Percentiles rank a stretch among this genome's conserved stretches.
phyloP scores from a whole-genome alignment of 2,797 vertebrate species.

The Malacoctenus gilli region DNA sequence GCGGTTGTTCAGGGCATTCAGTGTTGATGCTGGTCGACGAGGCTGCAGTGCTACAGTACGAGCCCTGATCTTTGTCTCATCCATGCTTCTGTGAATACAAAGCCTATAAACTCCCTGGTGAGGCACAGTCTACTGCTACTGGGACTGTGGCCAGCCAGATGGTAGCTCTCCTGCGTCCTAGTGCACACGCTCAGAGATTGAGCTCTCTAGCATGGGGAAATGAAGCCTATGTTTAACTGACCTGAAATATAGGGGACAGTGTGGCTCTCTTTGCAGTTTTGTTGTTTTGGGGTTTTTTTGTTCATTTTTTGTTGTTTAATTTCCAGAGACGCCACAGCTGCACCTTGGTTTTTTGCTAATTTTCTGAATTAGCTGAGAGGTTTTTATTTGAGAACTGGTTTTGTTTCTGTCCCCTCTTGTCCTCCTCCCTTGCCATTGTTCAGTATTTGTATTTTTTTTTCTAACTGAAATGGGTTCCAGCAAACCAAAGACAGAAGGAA shows the following conservation, averaged over 20 bases:
- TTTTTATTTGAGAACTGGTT: constrained; percentile 60
- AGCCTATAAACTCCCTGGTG: constrained; percentile 83
- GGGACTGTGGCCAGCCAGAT: constrained; percentile 69
- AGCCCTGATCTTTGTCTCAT: constrained; percentile 81
- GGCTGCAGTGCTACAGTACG: constrained; percentile 71
- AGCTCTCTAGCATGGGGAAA: constrained; percentile 79
- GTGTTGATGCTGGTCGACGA: constrained; percentile 71
- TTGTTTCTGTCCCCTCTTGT: constrained; percentile 64
- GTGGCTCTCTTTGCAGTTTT: constrained; percentile 68
- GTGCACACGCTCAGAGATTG: constrained; percentile 82
- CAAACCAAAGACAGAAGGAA: constrained; percentile 83
- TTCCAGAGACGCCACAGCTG: constrained; percentile 67
- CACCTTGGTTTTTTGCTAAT: constrained; percentile 74
- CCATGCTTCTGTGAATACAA: constrained; percentile 85
- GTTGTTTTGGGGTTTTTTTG: too few species aligned
- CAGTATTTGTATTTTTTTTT: constrained; percentile 59
- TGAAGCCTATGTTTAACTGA: constrained; percentile 79
- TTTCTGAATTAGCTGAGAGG: constrained; percentile 78
- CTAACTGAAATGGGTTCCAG: constrained; percentile 70
- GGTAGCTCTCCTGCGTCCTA: constrained; percentile 89
- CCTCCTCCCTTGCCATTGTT: constrained; percentile 60
- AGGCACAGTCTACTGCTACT: constrained; percentile 59
- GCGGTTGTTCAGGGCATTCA: constrained; percentile 79
- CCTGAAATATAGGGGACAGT: constrained; percentile 67
- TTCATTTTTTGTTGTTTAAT: too few species aligned